Percentiles rank a stretch among this genome's conserved stretches.
These are phyloP conservation scores for Sarcophilus harrisii DNA, from an alignment of 2,797 vertebrate genomes.

Conservation along the genomic window DNA sequence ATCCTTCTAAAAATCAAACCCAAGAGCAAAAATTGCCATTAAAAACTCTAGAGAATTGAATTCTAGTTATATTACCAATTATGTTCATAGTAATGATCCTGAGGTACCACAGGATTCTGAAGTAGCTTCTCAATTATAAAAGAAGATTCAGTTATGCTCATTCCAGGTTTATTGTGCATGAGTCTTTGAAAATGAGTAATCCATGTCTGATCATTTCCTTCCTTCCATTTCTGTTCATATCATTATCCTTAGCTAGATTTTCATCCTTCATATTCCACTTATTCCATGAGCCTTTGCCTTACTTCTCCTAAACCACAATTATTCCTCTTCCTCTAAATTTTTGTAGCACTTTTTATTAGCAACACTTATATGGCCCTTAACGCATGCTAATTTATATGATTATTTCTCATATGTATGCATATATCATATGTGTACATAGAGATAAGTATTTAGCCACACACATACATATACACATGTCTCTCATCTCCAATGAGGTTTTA, in stretches of 20 bases:
- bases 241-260: not conserved
- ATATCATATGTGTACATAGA: not conserved
- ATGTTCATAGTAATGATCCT: not conserved
- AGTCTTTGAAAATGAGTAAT: not conserved
- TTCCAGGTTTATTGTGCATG: not conserved
- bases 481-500: too few species aligned
- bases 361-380: not conserved
- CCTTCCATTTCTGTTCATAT: not conserved
- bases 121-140: not conserved
- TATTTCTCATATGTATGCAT: not conserved
- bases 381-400: not conserved
- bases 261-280: not conserved
- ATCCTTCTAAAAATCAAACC: not conserved
- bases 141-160: not conserved
- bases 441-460: not conserved
- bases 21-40: not conserved
- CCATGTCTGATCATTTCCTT: not conserved
- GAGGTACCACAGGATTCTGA: not conserved
- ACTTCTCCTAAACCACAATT: not conserved
- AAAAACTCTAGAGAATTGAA: not conserved
- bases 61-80: not conserved
- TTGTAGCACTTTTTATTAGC: not conserved
- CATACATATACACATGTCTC: too few species aligned
- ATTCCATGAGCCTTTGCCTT: not conserved
- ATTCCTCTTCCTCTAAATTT: not conserved